phyloP scores from a whole-genome alignment of 2,113 vertebrate species.

The Bujurquina vittata region DNA sequence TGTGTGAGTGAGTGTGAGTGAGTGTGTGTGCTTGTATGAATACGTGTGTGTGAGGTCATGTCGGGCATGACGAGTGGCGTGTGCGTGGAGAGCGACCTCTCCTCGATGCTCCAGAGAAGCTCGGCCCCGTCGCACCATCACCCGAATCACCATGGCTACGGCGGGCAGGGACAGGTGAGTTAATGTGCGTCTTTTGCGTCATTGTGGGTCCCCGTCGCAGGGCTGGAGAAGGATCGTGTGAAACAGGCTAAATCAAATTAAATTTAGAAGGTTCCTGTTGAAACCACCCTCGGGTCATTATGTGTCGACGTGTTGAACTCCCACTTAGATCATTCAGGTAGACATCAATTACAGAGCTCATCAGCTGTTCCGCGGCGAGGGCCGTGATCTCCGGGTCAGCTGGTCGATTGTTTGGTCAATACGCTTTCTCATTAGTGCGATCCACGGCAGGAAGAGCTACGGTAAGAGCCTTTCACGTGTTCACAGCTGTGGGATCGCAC shows the following conservation, averaged over 20 bases:
- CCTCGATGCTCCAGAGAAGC: constrained; percentile 75
- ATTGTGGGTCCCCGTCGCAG: not conserved
- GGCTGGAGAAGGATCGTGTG: not conserved
- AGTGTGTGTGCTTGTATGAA: constrained; percentile 1
- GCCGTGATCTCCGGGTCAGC: not conserved
- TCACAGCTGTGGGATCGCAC: not conserved
- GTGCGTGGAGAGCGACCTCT: constrained; percentile 87
- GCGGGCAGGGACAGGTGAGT: constrained; percentile 85
- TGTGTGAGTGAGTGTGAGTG: constrained; percentile 27
- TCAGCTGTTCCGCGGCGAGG: not conserved
- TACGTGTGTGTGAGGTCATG: constrained; percentile 71
- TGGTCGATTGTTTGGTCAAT: not conserved
- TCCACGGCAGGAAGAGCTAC: not conserved
- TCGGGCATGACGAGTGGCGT: constrained; percentile 91
- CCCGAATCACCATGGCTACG: constrained; percentile 73
- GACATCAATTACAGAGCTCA: not conserved
- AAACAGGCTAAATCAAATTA: not conserved
- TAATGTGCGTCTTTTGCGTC: not conserved
- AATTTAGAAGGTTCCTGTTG: not conserved
- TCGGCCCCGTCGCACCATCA: constrained; percentile 73
- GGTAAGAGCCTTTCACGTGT: not conserved
- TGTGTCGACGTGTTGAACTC: not conserved
- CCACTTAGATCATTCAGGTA: not conserved
- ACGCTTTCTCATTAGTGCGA: not conserved
- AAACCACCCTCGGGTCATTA: not conserved